Evolutionary conservation across 2,888 invertebrate species (phyloP).

Genomic region (Luperina testacea): DNA sequence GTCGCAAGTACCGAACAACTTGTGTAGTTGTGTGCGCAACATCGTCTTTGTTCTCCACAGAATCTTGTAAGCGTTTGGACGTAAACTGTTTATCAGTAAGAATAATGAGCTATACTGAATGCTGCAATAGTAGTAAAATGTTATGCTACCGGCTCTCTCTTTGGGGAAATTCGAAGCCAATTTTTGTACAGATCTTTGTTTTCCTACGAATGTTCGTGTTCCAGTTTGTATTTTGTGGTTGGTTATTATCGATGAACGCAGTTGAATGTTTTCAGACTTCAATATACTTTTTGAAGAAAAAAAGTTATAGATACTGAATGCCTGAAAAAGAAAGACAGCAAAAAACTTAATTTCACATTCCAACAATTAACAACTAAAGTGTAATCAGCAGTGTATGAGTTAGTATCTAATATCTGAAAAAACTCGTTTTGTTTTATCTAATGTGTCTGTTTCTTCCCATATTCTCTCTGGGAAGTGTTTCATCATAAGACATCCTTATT

Average conservation of each 20-base stretch:
- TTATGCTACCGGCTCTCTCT: slow-evolving; percentile 54
- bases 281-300: not conserved
- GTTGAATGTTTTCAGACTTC: slow-evolving; percentile 8
- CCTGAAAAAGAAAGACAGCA: not conserved
- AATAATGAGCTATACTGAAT: slow-evolving; percentile 50
- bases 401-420: not conserved
- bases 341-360: slow-evolving; percentile 3
- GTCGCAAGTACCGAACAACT: slow-evolving; percentile 42
- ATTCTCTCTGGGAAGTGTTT: slow-evolving; percentile 20
- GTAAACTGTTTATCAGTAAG: slow-evolving; percentile 55
- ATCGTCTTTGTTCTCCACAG: slow-evolving; percentile 35
- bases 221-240: slow-evolving; percentile 38
- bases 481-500: slow-evolving; percentile 22
- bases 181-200: slow-evolving; percentile 57
- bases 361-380: not conserved
- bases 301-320: not conserved
- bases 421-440: not conserved
- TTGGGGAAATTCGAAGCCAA: slow-evolving; percentile 60
- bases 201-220: slow-evolving; percentile 43
- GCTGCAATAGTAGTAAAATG: slow-evolving; percentile 55
- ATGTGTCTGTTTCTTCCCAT: not conserved
- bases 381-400: not conserved
- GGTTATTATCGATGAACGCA: slow-evolving; percentile 8
- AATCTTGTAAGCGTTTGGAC: slow-evolving; percentile 41
- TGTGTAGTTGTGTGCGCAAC: slow-evolving; percentile 47